Percentiles rank a stretch among this genome's conserved stretches.
Evolutionary conservation across 2,888 invertebrate species (phyloP).

Genomic region (Elysia crispata): DNA sequence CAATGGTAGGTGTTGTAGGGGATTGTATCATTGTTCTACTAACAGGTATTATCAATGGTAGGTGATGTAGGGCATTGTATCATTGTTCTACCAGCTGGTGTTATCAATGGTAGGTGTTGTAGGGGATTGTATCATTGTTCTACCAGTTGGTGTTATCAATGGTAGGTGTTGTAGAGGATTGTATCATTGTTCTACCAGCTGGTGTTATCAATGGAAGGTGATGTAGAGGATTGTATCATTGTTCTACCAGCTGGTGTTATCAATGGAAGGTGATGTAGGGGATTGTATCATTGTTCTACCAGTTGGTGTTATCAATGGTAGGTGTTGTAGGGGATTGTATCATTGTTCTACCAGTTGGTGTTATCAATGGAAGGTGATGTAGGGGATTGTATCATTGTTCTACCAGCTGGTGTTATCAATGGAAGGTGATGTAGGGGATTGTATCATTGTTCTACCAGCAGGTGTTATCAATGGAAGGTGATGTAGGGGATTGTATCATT

Average conservation of each 20-base stretch:
- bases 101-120: slow-evolving; percentile 42
- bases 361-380: slow-evolving; percentile 34
- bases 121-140: slow-evolving; percentile 40
- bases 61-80: slow-evolving; percentile 29
- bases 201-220: not conserved
- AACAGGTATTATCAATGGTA: slow-evolving; percentile 7
- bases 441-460: too few relatives aligned
- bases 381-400: slow-evolving; percentile 31
- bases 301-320: too few relatives aligned
- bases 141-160: slow-evolving; percentile 30
- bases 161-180: slow-evolving; percentile 21
- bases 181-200: slow-evolving; percentile 38
- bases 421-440: too few relatives aligned
- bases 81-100: slow-evolving; percentile 40
- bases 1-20: too few relatives aligned
- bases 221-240: too few relatives aligned
- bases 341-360: slow-evolving; percentile 31
- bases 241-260: too few relatives aligned
- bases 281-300: too few relatives aligned
- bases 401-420: slow-evolving; percentile 43
- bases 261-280: too few relatives aligned
- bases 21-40: too few relatives aligned
- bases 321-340: slow-evolving; percentile 38
- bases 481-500: too few relatives aligned
- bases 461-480: too few relatives aligned